Evolutionary conservation across 1,140 invertebrate species (phyloP).

Genomic region (Adoxophyes honmai): DNA sequence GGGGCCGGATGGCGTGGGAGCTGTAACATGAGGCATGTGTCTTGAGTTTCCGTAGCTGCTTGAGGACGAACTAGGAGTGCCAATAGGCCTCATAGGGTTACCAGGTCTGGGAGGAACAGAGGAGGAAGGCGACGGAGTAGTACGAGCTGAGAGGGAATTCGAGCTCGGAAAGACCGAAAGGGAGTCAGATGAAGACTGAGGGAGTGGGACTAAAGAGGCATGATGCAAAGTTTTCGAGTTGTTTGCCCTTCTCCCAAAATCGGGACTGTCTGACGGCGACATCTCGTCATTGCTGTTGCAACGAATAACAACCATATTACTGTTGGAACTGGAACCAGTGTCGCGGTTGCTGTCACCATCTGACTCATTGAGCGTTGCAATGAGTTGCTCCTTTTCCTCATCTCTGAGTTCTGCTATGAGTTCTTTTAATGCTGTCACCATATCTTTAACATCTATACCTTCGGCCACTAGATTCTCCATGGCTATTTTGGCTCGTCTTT

Average conservation of each 20-base stretch:
- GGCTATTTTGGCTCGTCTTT: background rate
- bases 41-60: background rate
- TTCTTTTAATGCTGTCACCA: background rate
- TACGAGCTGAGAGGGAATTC: no score
- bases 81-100: background rate
- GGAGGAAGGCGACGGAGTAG: no score
- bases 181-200: no score
- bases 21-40: background rate
- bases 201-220: no score
- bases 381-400: background rate
- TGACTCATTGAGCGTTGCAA: background rate
- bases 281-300: background rate
- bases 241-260: no score
- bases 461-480: background rate
- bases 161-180: no score
- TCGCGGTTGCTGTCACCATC: background rate
- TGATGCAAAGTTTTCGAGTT: no score
- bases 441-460: background rate
- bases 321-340: background rate
- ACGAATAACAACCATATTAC: background rate
- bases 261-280: background rate
- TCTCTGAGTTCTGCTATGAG: background rate
- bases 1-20: background rate
- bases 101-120: no score
- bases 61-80: no score